Percentiles rank a stretch among this genome's conserved stretches.
Conservation (phyloP, 2,113 vertebrate genomes). For the Noturus placidus region DNA sequence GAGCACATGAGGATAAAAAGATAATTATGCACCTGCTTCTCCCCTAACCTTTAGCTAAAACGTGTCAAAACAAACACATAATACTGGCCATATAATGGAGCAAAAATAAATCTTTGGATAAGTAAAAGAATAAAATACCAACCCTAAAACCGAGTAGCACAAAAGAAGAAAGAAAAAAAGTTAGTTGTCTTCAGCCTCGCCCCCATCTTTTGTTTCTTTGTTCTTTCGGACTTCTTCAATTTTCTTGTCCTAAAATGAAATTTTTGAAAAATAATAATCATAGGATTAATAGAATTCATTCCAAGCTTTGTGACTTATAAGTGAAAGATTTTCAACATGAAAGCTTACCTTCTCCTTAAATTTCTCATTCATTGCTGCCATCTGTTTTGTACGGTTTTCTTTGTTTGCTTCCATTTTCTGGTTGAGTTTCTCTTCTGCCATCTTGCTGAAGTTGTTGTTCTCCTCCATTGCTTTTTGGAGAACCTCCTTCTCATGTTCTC, state of each 20-base stretch:
- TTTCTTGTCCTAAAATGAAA: slow-evolving; percentile 85
- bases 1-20: slow-evolving; percentile 64
- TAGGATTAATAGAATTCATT: not conserved
- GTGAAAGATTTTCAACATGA: not conserved
- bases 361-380: slow-evolving; percentile 90
- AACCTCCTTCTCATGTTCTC: slow-evolving; percentile 95
- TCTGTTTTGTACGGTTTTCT: slow-evolving; percentile 89
- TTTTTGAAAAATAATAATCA: not conserved
- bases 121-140: slow-evolving; percentile 73
- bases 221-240: slow-evolving; percentile 93
- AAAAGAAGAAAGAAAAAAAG: slow-evolving; percentile 57
- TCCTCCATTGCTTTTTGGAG: slow-evolving; percentile 92
- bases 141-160: slow-evolving; percentile 62
- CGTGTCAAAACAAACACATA: slow-evolving; percentile 52
- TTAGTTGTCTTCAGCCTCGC: slow-evolving; percentile 63
- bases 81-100: slow-evolving; percentile 60
- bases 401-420: slow-evolving; percentile 96
- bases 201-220: slow-evolving; percentile 86
- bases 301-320: not conserved
- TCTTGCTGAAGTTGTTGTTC: slow-evolving; percentile 93
- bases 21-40: slow-evolving; percentile 57
- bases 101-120: slow-evolving; percentile 82
- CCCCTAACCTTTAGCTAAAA: slow-evolving; percentile 42
- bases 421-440: slow-evolving; percentile 90
- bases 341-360: slow-evolving; percentile 89